A percentile compares a stretch with the other conserved stretches of the same genome.
phyloP scores from a whole-genome alignment of 2,888 invertebrate genomes.

The Holacanthella duospinosa region DNA sequence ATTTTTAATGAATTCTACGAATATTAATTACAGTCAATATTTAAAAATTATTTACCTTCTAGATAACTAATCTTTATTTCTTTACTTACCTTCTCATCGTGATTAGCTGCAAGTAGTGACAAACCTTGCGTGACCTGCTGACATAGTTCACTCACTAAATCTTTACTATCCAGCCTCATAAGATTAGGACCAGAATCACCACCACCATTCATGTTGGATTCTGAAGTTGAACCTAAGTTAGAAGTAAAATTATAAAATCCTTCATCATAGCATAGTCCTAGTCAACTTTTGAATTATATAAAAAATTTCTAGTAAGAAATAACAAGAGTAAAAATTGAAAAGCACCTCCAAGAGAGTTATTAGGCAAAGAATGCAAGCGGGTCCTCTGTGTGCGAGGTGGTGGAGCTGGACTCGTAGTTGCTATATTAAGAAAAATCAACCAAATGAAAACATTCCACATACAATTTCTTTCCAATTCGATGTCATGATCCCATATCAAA shows the following conservation, averaged over 20 bases:
- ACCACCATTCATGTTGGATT: constrained; percentile 44
- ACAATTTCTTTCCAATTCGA: too few relatives aligned
- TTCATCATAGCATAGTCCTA: too few relatives aligned
- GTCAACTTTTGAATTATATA: background rate
- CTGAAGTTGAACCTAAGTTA: constrained; percentile 53
- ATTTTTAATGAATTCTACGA: too few relatives aligned
- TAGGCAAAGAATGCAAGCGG: constrained; percentile 41
- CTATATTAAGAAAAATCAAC: constrained; percentile 9
- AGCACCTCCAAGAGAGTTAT: constrained; percentile 38
- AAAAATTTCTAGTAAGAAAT: background rate
- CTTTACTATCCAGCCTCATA: constrained; percentile 39
- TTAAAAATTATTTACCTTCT: too few relatives aligned
- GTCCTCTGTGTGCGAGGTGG: constrained; percentile 40
- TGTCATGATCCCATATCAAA: too few relatives aligned
- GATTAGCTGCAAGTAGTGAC: constrained; percentile 59
- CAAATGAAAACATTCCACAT: too few relatives aligned
- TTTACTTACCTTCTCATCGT: constrained; percentile 40
- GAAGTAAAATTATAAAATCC: background rate
- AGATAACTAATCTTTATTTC: too few relatives aligned
- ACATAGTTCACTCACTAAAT: constrained; percentile 61
- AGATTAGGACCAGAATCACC: constrained; percentile 30
- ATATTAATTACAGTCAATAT: too few relatives aligned
- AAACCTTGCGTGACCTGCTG: constrained; percentile 66
- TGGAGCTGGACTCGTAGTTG: constrained; percentile 39
- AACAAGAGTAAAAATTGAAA: constrained; percentile 12